Base-by-base conservation (phyloP, 2,113 vertebrate species). In the Abramis brama region DNA sequence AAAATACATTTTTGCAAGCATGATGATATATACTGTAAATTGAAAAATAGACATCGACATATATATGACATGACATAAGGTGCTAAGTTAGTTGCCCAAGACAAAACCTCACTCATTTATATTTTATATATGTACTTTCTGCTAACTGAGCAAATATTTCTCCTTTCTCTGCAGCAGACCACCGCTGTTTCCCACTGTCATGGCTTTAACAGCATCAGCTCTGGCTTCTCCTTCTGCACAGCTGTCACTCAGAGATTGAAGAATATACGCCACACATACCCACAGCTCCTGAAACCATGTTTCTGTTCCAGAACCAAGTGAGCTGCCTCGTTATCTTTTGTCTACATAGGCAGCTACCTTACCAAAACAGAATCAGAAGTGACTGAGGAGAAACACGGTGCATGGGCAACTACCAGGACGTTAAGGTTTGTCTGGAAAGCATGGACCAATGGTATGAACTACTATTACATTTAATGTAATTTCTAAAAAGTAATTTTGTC, bases 201-300 rank as follows among this genome's bases (percentile, higher is more conserved):
- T 68, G 70, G 8, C 43, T 47, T 43, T 76, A 68, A 68, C 70
- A 15, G n/a, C 73, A 84, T 82, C 71, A 39, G 36, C 60, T 60
- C 78, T 88, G 76, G 81, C 85, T 82, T 82, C 59, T 76, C 68
- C 82, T 82, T 50, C 74, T 83, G 47, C 78, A 85, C 59, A 87
- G 78, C 83, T 87, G 83, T 77, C 85, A 64, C 83, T 82, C 66
- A 59, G 78, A 82, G 57, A 74, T 50, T 77, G 59, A 62, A 85
- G 68, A 85, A 88, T 76, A 85, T 25, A 71, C 70, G 59, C 79
- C 71, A 85, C 45, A 68, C 66, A 59, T 77, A n/a, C 76, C 9
- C 71, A 47, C 43, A 74, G 55, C 82, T 60, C 47, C 23, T 47
- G 1, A 75, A 75, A 47, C 71, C 43, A 47, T 74, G 71, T 74